A percentile compares a stretch with the other conserved stretches of the same genome.
phyloP scores from a whole-genome alignment of 2,797 vertebrate species.

The Peromyscus attwateri region DNA sequence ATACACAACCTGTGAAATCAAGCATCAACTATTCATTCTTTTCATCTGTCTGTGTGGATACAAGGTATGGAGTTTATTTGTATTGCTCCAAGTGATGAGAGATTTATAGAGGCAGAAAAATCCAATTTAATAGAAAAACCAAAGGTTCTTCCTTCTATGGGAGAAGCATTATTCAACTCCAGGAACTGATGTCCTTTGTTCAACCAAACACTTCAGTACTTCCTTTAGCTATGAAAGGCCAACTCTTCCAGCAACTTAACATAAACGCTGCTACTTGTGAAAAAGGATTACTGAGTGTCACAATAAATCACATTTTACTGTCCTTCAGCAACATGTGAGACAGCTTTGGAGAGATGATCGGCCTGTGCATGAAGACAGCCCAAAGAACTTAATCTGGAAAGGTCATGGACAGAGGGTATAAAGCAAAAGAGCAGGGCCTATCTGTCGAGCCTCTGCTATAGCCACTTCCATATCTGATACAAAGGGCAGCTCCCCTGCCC shows the following conservation, averaged over 20 bases:
- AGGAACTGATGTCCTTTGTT: neutral
- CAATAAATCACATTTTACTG: neutral
- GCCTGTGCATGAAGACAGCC: neutral
- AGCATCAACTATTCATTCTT: neutral
- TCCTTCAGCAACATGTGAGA: neutral
- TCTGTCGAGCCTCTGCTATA: rapidly evolving
- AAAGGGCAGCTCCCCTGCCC: rapidly evolving
- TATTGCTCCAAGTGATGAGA: neutral
- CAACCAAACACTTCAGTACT: slow-evolving; percentile 13
- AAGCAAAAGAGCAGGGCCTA: neutral
- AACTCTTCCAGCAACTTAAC: neutral
- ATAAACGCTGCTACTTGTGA: neutral
- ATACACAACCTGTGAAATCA: neutral
- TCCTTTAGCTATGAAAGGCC: slow-evolving; percentile 22
- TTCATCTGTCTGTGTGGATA: neutral
- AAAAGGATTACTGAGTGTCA: neutral
- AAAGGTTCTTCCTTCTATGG: neutral
- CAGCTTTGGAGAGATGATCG: neutral
- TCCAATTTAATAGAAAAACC: slow-evolving; percentile 22
- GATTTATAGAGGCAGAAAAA: slow-evolving; percentile 15
- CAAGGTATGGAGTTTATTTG: neutral
- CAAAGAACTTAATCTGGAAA: neutral
- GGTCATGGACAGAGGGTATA: neutral
- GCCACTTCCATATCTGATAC: neutral
- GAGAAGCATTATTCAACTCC: slow-evolving; percentile 17